Evolutionary conservation across 2,113 vertebrate species (phyloP).

Genomic region (Oryzias melastigma): DNA sequence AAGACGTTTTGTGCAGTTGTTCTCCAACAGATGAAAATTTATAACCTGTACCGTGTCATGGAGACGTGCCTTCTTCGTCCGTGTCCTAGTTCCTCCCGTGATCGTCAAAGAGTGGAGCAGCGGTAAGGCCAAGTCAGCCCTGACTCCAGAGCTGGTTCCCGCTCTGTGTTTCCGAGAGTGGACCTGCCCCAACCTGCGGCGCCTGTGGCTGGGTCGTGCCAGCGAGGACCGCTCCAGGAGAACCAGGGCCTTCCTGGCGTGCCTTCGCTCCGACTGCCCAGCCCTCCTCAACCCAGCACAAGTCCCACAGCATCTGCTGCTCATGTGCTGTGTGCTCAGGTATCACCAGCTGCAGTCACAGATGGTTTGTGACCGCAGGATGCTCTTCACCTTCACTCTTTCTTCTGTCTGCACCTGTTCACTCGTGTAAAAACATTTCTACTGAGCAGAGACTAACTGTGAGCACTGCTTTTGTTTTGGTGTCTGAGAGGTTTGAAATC

Average conservation of each 20-base stretch:
- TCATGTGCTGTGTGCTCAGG: constrained; percentile 94
- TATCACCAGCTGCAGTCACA: constrained; percentile 14
- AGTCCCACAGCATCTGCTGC: constrained; percentile 89
- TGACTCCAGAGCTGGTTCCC: constrained; percentile 89
- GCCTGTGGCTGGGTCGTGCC: constrained; percentile 90
- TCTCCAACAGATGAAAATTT: too few relatives aligned
- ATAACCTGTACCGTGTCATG: neutral
- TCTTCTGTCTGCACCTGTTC: too few relatives aligned
- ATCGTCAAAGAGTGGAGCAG: constrained; percentile 93
- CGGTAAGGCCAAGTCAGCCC: constrained; percentile 89
- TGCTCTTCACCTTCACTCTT: too few relatives aligned
- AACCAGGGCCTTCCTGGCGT: constrained; percentile 90
- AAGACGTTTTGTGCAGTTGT: too few relatives aligned
- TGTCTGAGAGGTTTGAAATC: too few relatives aligned
- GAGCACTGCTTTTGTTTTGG: too few relatives aligned
- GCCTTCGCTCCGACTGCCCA: constrained; percentile 89
- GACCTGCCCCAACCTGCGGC: constrained; percentile 91
- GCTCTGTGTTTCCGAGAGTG: constrained; percentile 90
- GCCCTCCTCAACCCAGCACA: constrained; percentile 89
- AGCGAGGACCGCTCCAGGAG: constrained; percentile 90
- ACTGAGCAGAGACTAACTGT: too few relatives aligned
- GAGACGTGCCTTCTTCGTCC: constrained; percentile 19
- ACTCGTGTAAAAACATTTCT: too few relatives aligned
- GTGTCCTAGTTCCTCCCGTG: constrained; percentile 84
- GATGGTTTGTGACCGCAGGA: neutral